phyloP scores from a whole-genome alignment of 2,797 vertebrate genomes.

The Borostomias antarcticus region DNA sequence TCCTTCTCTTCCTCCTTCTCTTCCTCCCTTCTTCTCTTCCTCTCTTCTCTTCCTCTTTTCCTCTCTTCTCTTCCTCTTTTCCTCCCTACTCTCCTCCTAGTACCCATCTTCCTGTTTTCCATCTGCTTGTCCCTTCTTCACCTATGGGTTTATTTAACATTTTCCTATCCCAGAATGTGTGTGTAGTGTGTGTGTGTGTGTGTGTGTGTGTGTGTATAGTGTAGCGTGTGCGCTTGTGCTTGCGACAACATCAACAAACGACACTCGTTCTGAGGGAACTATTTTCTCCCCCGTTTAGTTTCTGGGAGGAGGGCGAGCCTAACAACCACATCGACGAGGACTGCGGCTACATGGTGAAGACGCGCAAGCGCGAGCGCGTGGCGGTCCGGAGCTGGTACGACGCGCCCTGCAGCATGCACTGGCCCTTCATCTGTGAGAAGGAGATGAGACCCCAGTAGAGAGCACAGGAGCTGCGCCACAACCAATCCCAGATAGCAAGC shows the following conservation, averaged over 20 bases:
- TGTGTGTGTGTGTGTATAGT: not conserved
- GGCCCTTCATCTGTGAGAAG: constrained; percentile 71
- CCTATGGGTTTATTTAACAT: too few species aligned
- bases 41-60: constrained; percentile 44
- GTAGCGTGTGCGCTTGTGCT: not conserved
- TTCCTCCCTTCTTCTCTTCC: not conserved
- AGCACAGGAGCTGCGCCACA: not conserved
- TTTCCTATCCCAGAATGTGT: too few species aligned
- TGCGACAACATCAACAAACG: not conserved
- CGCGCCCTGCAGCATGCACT: constrained; percentile 61
- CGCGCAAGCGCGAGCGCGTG: constrained; percentile 40
- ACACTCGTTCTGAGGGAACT: not conserved
- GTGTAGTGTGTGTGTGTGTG: not conserved
- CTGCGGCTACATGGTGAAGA: constrained; percentile 76
- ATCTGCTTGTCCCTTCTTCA: not conserved
- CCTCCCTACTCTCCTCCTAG: not conserved
- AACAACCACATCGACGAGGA: constrained; percentile 78
- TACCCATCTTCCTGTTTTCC: not conserved
- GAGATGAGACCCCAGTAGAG: constrained; percentile 26
- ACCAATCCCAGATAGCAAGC: too few species aligned
- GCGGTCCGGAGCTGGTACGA: constrained; percentile 71
- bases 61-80: constrained; percentile 14
- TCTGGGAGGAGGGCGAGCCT: constrained; percentile 74
- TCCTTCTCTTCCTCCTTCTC: not conserved
- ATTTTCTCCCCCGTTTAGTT: constrained; percentile 50